Percentiles rank a stretch among this genome's conserved stretches.
phyloP scores from a whole-genome alignment of 1,140 invertebrate genomes.

The Gryllus bimaculatus region DNA sequence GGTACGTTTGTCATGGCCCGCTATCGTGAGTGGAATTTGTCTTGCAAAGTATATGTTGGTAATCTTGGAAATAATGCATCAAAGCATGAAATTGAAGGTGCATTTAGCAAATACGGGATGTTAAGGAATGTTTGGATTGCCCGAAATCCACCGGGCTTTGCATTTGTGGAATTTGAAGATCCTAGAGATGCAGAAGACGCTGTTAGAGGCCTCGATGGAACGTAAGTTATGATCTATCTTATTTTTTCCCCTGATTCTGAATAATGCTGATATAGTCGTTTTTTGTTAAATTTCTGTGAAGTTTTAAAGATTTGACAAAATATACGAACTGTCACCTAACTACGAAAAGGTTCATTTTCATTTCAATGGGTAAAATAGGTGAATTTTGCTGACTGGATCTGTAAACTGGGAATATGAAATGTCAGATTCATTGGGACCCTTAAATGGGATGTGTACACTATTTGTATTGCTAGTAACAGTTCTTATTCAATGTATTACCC shows the following conservation, averaged over 20 bases:
- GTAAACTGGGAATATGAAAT: too few species aligned
- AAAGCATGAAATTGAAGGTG: slow-evolving; percentile 83
- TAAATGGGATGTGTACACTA: too few species aligned
- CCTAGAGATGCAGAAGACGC: slow-evolving; percentile 86
- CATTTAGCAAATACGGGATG: slow-evolving; percentile 90
- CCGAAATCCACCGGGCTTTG: slow-evolving; percentile 85
- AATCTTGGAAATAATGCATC: slow-evolving; percentile 87
- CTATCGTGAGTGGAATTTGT: slow-evolving; percentile 82
- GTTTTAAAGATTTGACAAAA: too few species aligned
- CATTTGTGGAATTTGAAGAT: slow-evolving; percentile 92
- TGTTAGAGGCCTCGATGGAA: slow-evolving; percentile 62
- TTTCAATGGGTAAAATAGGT: too few species aligned
- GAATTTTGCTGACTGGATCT: too few species aligned
- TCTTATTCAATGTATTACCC: too few species aligned
- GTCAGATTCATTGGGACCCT: too few species aligned
- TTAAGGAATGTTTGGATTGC: slow-evolving; percentile 92
- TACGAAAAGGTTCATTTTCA: too few species aligned
- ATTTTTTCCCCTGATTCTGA: neutral
- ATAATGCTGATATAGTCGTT: too few species aligned
- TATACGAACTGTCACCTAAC: too few species aligned
- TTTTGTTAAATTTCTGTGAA: too few species aligned
- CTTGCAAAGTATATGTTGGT: slow-evolving; percentile 98
- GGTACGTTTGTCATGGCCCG: slow-evolving; percentile 44
- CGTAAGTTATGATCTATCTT: slow-evolving; percentile 31
- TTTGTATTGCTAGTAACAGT: too few species aligned